phyloP scores from a whole-genome alignment of 2,888 invertebrate genomes.

The Smittia aterrima region DNA sequence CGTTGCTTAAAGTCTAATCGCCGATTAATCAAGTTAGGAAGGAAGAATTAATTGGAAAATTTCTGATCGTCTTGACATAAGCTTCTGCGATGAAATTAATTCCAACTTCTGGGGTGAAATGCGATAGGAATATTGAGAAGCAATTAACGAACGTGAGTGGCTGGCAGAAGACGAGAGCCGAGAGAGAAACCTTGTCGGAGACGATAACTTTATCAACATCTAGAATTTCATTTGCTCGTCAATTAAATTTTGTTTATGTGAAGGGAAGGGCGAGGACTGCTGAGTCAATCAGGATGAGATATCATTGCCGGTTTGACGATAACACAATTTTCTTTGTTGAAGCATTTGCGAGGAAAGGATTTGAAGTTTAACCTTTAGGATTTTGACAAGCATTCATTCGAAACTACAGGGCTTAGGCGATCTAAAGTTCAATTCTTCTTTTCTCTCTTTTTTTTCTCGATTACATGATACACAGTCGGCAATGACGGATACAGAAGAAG shows the following conservation, averaged over 20 bases:
- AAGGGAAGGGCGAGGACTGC: not conserved
- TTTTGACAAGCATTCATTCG: not conserved
- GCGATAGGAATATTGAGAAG: not conserved
- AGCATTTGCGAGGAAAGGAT: not conserved
- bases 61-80: no score
- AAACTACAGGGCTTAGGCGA: not conserved
- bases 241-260: not conserved
- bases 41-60: no score
- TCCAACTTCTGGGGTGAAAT: no score
- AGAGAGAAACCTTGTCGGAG: not conserved
- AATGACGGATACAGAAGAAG: constrained; percentile 48
- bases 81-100: no score
- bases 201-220: not conserved
- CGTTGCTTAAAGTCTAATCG: no score
- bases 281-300: not conserved
- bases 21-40: no score
- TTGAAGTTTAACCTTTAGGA: no score
- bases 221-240: not conserved
- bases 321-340: not conserved
- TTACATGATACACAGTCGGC: not conserved
- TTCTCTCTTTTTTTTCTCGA: no score
- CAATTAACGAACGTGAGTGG: not conserved
- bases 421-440: not conserved
- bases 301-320: not conserved
- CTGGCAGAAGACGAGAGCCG: no score